phyloP scores from a whole-genome alignment of 2,888 invertebrate genomes.

The Sminthurinus aureus region DNA sequence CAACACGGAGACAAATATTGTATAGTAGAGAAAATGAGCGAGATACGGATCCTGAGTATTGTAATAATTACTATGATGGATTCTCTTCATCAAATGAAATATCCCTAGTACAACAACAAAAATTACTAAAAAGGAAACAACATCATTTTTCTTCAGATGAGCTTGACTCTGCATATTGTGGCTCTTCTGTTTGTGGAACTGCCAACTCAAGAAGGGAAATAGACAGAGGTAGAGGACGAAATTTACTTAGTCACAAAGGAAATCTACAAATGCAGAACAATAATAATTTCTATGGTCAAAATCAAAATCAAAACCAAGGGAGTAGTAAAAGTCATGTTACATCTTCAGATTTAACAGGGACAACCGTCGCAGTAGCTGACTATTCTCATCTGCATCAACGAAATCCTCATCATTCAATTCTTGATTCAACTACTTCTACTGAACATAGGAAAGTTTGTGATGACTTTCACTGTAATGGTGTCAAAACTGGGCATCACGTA shows the following conservation, averaged over 20 bases:
- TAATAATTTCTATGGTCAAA: not conserved
- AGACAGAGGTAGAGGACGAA: not conserved
- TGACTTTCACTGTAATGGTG: slow-evolving; percentile 10
- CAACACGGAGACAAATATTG: slow-evolving; percentile 11
- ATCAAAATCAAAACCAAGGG: not conserved
- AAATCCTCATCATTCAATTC: slow-evolving; percentile 11
- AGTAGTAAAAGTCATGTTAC: not conserved
- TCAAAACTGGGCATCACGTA: not conserved
- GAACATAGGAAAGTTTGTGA: slow-evolving; percentile 14
- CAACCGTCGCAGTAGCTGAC: not conserved
- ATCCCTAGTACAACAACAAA: not conserved
- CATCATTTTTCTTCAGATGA: slow-evolving; percentile 44
- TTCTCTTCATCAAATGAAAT: slow-evolving; percentile 20
- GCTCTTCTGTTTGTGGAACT: slow-evolving; percentile 48
- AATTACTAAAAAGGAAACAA: too few species aligned
- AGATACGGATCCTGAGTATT: not conserved
- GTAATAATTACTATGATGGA: slow-evolving; percentile 33
- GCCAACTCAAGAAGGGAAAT: slow-evolving; percentile 11
- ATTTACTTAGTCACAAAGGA: not conserved
- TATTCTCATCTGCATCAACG: not conserved
- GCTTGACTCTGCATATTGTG: slow-evolving; percentile 55
- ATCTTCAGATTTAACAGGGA: not conserved
- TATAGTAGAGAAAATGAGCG: not conserved
- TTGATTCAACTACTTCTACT: slow-evolving; percentile 1
- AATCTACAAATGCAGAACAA: not conserved